Evolutionary conservation across 2,113 vertebrate species (phyloP).

Genomic region (Thamnophis sirtalis): DNA sequence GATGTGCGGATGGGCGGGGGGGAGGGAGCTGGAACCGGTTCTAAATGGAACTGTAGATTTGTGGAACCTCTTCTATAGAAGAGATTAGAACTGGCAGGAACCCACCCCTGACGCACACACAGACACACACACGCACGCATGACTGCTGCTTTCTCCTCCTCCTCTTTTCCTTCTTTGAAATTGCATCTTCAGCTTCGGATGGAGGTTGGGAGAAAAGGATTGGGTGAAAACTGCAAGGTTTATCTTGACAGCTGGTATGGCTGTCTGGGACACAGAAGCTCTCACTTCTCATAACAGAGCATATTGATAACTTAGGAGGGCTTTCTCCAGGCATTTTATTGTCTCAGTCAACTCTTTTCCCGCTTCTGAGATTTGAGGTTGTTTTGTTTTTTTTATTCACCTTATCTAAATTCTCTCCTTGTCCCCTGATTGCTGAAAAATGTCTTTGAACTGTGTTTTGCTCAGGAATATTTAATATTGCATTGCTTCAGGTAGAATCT

Average conservation of each 20-base stretch:
- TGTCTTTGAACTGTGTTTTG: neutral
- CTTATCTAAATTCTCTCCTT: neutral
- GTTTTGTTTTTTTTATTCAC: neutral
- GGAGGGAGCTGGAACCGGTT: no score
- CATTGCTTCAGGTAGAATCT: neutral
- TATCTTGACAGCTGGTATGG: slow-evolving; percentile 3
- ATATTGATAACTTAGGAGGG: neutral
- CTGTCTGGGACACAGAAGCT: slow-evolving; percentile 11
- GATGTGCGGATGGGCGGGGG: no score
- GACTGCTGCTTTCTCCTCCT: neutral
- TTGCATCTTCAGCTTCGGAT: neutral
- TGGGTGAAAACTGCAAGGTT: slow-evolving; percentile 9
- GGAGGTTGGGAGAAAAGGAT: neutral
- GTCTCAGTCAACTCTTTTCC: neutral
- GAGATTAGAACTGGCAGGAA: no score
- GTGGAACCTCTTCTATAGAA: no score
- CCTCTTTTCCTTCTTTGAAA: neutral
- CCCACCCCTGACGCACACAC: no score
- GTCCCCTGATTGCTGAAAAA: no score
- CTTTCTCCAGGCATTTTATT: neutral
- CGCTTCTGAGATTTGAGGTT: neutral
- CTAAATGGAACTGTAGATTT: no score
- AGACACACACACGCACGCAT: neutral
- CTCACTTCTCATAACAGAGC: slow-evolving; percentile 20
- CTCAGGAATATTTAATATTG: neutral